Conservation (phyloP, 2,113 vertebrate species). For the Hemibagrus wyckioides region DNA sequence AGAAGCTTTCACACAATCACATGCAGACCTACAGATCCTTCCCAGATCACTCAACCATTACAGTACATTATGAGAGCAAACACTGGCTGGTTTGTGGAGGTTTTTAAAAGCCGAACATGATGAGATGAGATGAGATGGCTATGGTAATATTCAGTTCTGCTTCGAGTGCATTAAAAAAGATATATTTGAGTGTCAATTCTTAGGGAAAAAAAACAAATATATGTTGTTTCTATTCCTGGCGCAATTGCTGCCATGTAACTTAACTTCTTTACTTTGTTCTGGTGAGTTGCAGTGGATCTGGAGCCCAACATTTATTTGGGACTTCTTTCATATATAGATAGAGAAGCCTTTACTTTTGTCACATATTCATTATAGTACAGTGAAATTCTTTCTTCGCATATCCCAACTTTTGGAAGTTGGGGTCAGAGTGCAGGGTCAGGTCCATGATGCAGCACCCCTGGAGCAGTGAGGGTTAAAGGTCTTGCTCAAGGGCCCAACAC, state of each 20-base stretch:
- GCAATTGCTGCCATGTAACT: background rate
- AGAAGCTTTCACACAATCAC: background rate
- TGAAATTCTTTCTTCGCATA: too few species aligned
- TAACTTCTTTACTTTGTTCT: background rate
- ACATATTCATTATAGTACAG: too few species aligned
- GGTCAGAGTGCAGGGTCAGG: too few species aligned
- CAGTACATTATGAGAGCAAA: background rate
- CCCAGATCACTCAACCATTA: background rate
- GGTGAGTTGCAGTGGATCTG: background rate
- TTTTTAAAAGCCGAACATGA: background rate
- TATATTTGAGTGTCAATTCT: background rate
- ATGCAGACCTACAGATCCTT: background rate
- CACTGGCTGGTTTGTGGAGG: background rate
- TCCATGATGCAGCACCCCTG: too few species aligned
- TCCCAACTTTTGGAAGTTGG: too few species aligned
- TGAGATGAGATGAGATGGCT: background rate
- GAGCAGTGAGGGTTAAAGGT: too few species aligned
- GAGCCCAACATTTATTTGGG: background rate
- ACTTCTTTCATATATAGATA: too few species aligned
- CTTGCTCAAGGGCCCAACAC: too few species aligned
- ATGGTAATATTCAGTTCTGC: background rate
- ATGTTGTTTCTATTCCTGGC: background rate
- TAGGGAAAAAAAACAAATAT: background rate
- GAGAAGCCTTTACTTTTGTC: too few species aligned
- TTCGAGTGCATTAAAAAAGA: background rate